phyloP scores from a whole-genome alignment of 2,113 vertebrate genomes.

The Hirundichthys speculiger region DNA sequence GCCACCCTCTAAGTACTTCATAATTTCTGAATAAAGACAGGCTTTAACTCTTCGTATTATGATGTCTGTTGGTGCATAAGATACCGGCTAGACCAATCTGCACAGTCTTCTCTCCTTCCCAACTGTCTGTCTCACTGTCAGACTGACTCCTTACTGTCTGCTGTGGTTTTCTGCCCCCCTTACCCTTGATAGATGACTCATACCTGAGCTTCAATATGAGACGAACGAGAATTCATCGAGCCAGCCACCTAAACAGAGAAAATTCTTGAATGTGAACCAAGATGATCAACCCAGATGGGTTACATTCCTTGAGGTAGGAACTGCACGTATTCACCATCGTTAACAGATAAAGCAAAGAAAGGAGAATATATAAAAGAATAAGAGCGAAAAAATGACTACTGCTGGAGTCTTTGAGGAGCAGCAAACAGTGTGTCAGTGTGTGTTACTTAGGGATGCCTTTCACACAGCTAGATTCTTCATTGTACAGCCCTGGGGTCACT shows the following conservation, averaged over 20 bases:
- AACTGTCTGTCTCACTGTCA: conserved; percentile 46
- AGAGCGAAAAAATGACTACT: neutral
- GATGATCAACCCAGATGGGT: conserved; percentile 13
- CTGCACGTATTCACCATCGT: conserved; percentile 5
- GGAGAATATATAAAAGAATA: conserved; percentile 5
- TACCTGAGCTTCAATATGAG: conserved; percentile 18
- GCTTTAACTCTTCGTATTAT: conserved; percentile 6
- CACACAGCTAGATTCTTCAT: conserved; percentile 3
- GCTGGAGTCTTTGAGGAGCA: too few species aligned
- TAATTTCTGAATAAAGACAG: neutral
- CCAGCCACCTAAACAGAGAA: conserved; percentile 34
- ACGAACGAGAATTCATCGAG: conserved; percentile 37
- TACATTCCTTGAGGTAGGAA: neutral
- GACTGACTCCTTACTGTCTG: conserved; percentile 62
- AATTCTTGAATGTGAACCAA: conserved; percentile 27
- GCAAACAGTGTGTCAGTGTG: neutral
- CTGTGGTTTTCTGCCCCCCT: conserved; percentile 46
- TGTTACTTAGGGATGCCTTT: too few species aligned
- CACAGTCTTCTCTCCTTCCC: conserved; percentile 21
- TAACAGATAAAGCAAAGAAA: neutral
- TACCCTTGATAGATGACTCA: conserved; percentile 45
- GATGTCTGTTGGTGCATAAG: conserved; percentile 34
- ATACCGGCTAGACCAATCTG: conserved; percentile 44
- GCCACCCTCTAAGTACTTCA: neutral
- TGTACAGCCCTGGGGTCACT: conserved; percentile 22